phyloP scores from a whole-genome alignment of 2,797 vertebrate species.

The Typhlichthys eigenmanni region DNA sequence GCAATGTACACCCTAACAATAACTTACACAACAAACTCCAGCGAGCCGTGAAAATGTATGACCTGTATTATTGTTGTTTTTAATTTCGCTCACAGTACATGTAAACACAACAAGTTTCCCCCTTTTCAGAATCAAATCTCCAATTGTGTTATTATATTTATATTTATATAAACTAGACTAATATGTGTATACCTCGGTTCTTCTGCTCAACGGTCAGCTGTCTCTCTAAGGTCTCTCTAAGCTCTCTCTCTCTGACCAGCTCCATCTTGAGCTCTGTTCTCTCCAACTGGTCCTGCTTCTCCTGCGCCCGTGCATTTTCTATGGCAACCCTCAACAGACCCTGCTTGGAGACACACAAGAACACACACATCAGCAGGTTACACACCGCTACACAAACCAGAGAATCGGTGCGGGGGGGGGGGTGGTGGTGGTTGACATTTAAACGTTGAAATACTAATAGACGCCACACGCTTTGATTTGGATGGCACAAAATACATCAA shows the following conservation, averaged over 20 bases:
- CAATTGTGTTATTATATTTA: no score
- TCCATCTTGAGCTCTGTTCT: constrained; percentile 99
- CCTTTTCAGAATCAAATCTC: no score
- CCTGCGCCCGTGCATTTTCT: constrained; percentile 96
- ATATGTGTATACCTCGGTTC: constrained; percentile 85
- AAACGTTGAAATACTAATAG: no score
- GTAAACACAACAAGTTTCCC: no score
- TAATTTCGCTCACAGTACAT: no score
- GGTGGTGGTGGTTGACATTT: no score
- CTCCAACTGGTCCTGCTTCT: constrained; percentile 98
- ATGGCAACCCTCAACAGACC: constrained; percentile 98
- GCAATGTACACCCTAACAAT: no score
- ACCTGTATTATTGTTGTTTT: no score
- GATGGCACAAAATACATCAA: neutral
- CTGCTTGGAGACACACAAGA: constrained; percentile 80
- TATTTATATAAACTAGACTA: no score
- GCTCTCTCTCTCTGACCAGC: constrained; percentile 94
- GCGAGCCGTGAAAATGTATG: no score
- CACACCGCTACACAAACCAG: constrained; percentile 24
- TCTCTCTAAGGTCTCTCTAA: constrained; percentile 95
- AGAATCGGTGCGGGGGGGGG: no score
- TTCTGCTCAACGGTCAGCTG: constrained; percentile 97
- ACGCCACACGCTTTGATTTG: neutral
- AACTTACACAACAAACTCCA: no score
- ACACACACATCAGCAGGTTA: constrained; percentile 66